phyloP scores from a whole-genome alignment of 2,797 vertebrate genomes.

The Sebastes paucispinis region DNA sequence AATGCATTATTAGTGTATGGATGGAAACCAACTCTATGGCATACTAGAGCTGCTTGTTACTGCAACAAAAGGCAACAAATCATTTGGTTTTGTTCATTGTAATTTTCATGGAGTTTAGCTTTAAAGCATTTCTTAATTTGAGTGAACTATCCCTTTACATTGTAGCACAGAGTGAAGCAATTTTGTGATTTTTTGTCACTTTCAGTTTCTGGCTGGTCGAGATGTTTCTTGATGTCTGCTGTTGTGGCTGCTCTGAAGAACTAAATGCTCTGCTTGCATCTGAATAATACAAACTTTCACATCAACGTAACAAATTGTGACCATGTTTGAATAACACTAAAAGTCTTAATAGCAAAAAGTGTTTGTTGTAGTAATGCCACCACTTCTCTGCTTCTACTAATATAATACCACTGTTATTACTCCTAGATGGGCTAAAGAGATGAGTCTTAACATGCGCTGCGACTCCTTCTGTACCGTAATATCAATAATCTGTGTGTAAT shows the following conservation, averaged over 20 bases:
- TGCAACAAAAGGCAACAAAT: background rate
- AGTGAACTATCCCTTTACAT: slow-evolving; percentile 63
- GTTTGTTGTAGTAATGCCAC: slow-evolving; percentile 18
- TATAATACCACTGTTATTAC: slow-evolving; percentile 26
- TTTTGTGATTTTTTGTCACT: slow-evolving; percentile 26
- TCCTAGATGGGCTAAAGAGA: background rate
- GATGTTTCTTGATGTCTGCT: slow-evolving; percentile 37
- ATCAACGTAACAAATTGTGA: background rate
- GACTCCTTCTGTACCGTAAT: background rate
- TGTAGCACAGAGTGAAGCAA: slow-evolving; percentile 23
- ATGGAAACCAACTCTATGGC: slow-evolving; percentile 5
- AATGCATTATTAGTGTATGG: background rate
- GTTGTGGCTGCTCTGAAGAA: slow-evolving; percentile 48
- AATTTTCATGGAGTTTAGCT: background rate
- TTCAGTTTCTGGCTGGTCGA: slow-evolving; percentile 17
- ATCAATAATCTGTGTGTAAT: slow-evolving; percentile 8
- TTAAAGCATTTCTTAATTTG: background rate
- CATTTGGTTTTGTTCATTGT: background rate
- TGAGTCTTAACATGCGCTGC: background rate
- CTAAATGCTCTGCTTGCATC: slow-evolving; percentile 65
- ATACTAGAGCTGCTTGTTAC: background rate
- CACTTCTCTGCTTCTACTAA: slow-evolving; percentile 80
- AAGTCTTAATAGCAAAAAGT: slow-evolving; percentile 19
- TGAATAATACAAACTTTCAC: slow-evolving; percentile 27
- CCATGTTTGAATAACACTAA: slow-evolving; percentile 6